Percentiles rank a stretch among this genome's conserved stretches.
These are phyloP conservation scores for Puntigrus tetrazona DNA, from an alignment of 2,113 vertebrate genomes.

Conservation along the genomic window DNA sequence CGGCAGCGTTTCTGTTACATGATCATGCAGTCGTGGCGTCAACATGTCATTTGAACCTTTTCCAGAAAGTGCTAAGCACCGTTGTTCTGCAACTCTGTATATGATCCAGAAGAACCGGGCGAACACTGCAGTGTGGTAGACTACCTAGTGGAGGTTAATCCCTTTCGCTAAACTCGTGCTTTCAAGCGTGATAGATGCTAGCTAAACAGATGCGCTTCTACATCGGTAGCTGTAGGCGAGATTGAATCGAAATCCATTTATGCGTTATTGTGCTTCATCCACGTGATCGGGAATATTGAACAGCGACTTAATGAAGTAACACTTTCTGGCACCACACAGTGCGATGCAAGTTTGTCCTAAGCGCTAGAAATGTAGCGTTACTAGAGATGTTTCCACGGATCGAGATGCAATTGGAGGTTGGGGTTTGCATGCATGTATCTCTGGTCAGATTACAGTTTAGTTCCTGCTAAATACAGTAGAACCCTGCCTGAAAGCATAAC, in stretches of 20 bases:
- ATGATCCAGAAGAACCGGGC: conserved; percentile 99
- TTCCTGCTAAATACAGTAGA: no score
- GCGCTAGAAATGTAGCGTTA: no score
- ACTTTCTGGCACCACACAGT: no score
- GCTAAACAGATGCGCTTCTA: not conserved
- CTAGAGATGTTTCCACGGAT: no score
- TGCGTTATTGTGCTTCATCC: not conserved
- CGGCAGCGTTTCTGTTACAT: conserved; percentile 98
- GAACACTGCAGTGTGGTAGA: conserved; percentile 93
- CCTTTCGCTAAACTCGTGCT: not conserved
- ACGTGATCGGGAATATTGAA: no score
- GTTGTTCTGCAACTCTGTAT: conserved; percentile 99
- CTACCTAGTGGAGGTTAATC: not conserved
- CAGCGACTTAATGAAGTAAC: no score
- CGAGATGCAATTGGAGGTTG: no score
- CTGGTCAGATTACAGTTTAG: no score
- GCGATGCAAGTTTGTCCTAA: no score
- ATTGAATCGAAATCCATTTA: not conserved
- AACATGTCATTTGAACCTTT: conserved; percentile 98
- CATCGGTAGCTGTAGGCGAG: not conserved
- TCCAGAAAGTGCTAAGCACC: conserved; percentile 96
- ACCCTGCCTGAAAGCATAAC: no score
- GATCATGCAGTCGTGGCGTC: conserved; percentile 98
- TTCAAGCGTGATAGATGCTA: not conserved
- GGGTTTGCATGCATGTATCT: no score